Evolutionary conservation across 2,797 vertebrate genomes (phyloP).

Genomic region (Coranthus polyacanthus): DNA sequence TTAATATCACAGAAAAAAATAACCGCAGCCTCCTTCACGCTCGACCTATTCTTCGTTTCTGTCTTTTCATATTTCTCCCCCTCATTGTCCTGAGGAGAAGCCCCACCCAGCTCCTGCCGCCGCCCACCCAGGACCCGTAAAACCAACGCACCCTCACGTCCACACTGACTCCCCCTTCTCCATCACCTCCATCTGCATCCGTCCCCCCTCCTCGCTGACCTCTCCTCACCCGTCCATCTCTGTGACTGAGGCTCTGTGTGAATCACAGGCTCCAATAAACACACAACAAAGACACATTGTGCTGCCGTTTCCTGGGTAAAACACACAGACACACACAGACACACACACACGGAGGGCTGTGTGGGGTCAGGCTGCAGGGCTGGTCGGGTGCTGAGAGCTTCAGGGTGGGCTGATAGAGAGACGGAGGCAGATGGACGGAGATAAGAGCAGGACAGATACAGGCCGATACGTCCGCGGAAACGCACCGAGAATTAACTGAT

Average conservation of each 20-base stretch:
- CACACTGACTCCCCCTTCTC: neutral
- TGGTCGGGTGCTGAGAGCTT: neutral
- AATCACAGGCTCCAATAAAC: slow-evolving; percentile 53
- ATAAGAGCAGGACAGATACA: neutral
- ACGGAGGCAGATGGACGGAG: neutral
- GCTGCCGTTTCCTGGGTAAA: slow-evolving; percentile 44
- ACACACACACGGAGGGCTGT: slow-evolving; percentile 10
- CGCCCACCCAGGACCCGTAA: neutral
- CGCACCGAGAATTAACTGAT: no score
- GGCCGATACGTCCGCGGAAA: no score
- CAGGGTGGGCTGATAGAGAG: slow-evolving; percentile 23
- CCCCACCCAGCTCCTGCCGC: neutral
- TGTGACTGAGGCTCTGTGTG: slow-evolving; percentile 48
- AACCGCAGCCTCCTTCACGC: no score
- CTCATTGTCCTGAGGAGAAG: neutral
- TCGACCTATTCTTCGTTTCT: no score
- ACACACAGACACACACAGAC: slow-evolving; percentile 14
- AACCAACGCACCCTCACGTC: neutral
- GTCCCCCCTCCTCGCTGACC: neutral
- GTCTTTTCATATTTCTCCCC: no score
- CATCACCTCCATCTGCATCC: slow-evolving; percentile 9
- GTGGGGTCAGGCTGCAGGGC: neutral
- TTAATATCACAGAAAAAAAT: no score
- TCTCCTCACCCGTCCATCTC: slow-evolving; percentile 4
- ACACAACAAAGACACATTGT: slow-evolving; percentile 65